Conservation (phyloP, 2,113 vertebrate genomes). For the Mastomys coucha region DNA sequence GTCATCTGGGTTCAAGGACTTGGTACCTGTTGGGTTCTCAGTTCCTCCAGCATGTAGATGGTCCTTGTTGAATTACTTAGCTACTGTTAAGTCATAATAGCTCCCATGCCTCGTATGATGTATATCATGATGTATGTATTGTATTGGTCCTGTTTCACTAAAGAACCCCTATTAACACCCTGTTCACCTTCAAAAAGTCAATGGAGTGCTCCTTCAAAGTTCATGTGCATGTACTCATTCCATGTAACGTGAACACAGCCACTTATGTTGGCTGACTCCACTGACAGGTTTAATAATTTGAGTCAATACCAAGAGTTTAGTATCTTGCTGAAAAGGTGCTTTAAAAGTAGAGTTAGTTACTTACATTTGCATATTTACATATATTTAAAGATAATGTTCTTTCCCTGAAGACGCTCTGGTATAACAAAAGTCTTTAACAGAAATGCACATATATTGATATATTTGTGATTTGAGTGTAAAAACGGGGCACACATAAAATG, state of each 20-base stretch:
- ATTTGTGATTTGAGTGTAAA: slow-evolving; percentile 26
- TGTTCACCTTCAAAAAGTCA: not conserved
- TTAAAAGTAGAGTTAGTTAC: slow-evolving; percentile 2
- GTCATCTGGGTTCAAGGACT: not conserved
- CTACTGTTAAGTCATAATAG: not conserved
- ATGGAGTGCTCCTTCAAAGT: not conserved
- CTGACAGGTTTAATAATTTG: not conserved
- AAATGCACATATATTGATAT: not conserved
- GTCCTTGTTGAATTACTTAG: not conserved
- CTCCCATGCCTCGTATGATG: not conserved
- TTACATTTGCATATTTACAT: not conserved
- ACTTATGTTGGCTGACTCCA: not conserved
- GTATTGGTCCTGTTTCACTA: not conserved
- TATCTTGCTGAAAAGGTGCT: not conserved
- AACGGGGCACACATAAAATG: not conserved
- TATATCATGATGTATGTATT: no score
- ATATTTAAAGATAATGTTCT: not conserved
- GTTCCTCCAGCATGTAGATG: not conserved
- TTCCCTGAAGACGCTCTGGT: not conserved
- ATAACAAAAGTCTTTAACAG: not conserved
- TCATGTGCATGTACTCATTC: not conserved
- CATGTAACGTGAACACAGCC: not conserved
- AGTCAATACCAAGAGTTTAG: not conserved
- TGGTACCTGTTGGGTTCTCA: not conserved
- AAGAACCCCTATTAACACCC: not conserved